A percentile compares a stretch with the other conserved stretches of the same genome.
phyloP scores from a whole-genome alignment of 2,888 invertebrate species.

The Hydroisotoma schaefferi region DNA sequence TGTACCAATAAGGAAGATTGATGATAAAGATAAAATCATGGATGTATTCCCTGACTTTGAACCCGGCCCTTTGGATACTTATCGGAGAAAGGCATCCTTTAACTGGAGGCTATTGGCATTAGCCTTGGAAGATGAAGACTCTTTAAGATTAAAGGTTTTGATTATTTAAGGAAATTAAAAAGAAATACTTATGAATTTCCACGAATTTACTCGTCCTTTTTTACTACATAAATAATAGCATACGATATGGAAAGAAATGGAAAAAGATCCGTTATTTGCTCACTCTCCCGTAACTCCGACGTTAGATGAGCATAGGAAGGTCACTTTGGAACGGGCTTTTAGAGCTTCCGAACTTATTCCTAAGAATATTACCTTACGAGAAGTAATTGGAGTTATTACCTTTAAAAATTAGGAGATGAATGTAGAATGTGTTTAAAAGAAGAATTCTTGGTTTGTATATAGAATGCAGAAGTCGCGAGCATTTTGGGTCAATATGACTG shows the following conservation, averaged over 20 bases:
- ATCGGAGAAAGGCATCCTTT: not conserved
- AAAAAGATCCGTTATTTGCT: conserved; percentile 61
- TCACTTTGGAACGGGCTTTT: conserved; percentile 61
- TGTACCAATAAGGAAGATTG: no score
- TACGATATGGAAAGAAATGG: conserved; percentile 59
- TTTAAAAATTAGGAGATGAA: not conserved
- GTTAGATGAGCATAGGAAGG: conserved; percentile 57
- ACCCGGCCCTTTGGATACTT: not conserved
- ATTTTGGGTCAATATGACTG: conserved; percentile 47
- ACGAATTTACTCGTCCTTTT: not conserved
- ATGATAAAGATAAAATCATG: not conserved
- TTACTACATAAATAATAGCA: conserved; percentile 52
- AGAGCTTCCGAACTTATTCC: conserved; percentile 64
- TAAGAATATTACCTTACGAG: conserved; percentile 51
- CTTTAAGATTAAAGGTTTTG: not conserved
- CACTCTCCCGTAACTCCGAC: conserved; percentile 55
- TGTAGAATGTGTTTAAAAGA: not conserved
- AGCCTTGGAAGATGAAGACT: not conserved
- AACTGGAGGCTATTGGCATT: not conserved
- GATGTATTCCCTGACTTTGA: not conserved
- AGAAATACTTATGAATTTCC: not conserved
- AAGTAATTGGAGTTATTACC: conserved; percentile 37
- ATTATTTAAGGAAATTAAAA: not conserved
- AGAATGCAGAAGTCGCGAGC: conserved; percentile 22
- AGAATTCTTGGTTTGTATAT: not conserved